Evolutionary conservation across 2,113 vertebrate genomes (phyloP).

Genomic region (Apus apus): DNA sequence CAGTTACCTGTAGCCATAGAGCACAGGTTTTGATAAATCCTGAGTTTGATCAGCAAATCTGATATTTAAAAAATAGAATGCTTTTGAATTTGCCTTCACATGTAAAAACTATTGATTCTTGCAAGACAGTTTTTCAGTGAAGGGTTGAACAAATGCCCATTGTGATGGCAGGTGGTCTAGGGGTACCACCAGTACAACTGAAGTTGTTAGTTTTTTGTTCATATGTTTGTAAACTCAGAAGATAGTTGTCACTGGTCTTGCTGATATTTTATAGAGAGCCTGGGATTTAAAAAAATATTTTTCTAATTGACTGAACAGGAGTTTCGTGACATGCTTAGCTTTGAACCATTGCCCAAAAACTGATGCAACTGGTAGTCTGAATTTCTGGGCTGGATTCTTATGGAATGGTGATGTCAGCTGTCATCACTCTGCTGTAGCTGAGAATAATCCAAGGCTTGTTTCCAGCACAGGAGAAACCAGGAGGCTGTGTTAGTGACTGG

Average conservation of each 20-base stretch:
- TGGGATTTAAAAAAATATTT: background rate
- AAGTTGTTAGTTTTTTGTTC: background rate
- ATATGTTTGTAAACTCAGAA: conserved; percentile 3
- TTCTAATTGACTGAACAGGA: conserved; percentile 14
- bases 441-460: conserved; percentile 35
- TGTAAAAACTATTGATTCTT: background rate
- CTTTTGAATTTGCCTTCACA: background rate
- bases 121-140: background rate
- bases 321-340: conserved; percentile 27
- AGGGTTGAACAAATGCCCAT: background rate
- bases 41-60: background rate
- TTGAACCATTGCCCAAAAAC: conserved; percentile 58
- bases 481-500: background rate
- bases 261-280: background rate
- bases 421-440: conserved; percentile 41
- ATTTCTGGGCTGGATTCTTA: conserved; percentile 47
- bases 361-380: conserved; percentile 58
- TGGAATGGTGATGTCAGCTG: conserved; percentile 56
- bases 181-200: background rate
- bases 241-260: background rate
- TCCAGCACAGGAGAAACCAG: background rate
- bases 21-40: background rate
- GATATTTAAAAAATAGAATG: background rate
- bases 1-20: background rate
- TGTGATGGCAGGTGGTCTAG: background rate